A percentile compares a stretch with the other conserved stretches of the same genome.
Evolutionary conservation across 2,113 vertebrate genomes (phyloP).

Genomic region (Mobula birostris): DNA sequence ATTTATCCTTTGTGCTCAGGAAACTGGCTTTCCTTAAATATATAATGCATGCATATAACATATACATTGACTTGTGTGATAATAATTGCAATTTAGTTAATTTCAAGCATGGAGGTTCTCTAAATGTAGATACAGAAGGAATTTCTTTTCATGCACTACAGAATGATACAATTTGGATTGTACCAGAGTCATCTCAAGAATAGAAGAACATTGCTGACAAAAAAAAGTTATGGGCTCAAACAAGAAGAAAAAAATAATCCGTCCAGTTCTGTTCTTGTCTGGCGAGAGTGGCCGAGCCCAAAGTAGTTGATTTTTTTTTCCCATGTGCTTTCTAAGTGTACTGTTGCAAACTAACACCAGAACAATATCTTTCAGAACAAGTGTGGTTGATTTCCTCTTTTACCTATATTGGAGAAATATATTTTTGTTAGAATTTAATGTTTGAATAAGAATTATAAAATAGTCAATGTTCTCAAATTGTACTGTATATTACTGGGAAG

Average conservation of each 20-base stretch:
- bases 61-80: background rate
- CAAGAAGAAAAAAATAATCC: background rate
- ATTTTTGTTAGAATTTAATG: background rate
- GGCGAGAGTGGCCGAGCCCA: too few relatives aligned
- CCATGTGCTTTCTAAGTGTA: background rate
- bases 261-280: background rate
- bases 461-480: background rate
- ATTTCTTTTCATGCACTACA: too few relatives aligned
- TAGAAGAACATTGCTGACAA: background rate
- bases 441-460: constrained; percentile 2
- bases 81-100: background rate
- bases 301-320: background rate
- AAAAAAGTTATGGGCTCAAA: too few relatives aligned
- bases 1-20: background rate
- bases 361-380: background rate
- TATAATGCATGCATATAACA: background rate
- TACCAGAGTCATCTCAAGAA: background rate
- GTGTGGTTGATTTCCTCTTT: background rate
- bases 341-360: background rate
- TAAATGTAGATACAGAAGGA: background rate
- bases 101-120: background rate
- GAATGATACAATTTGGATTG: constrained; percentile 2
- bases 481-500: background rate
- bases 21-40: background rate
- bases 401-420: background rate